A percentile compares a stretch with the other conserved stretches of the same genome.
Evolutionary conservation across 2,888 invertebrate species (phyloP).

Genomic region (Notodonta dromedarius): DNA sequence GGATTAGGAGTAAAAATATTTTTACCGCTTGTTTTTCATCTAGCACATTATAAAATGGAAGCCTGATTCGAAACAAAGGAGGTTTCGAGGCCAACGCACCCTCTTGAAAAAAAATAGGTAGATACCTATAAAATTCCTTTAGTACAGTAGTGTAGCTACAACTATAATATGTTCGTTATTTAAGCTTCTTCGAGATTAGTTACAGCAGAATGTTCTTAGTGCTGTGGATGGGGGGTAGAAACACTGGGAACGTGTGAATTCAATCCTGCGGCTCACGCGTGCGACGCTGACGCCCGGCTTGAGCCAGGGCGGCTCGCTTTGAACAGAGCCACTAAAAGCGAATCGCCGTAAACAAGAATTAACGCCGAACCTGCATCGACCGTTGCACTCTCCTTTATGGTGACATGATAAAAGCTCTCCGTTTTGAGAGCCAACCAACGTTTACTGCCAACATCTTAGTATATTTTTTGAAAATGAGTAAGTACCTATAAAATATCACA

Average conservation of each 20-base stretch:
- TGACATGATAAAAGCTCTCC: slow-evolving; percentile 72
- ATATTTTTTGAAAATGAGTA: slow-evolving; percentile 4
- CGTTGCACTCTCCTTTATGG: slow-evolving; percentile 78
- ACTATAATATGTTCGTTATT: background rate
- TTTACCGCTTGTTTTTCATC: slow-evolving; percentile 49
- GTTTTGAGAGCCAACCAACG: slow-evolving; percentile 58
- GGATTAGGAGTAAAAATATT: slow-evolving; percentile 64
- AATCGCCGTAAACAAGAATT: slow-evolving; percentile 81
- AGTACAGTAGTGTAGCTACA: no score
- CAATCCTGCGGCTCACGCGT: slow-evolving; percentile 61
- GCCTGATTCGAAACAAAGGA: background rate
- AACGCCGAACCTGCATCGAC: slow-evolving; percentile 77
- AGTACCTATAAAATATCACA: no score
- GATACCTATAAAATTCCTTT: no score
- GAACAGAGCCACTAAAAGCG: slow-evolving; percentile 77
- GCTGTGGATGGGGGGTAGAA: slow-evolving; percentile 16
- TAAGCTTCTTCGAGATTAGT: background rate
- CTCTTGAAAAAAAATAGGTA: no score
- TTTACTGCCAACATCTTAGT: slow-evolving; percentile 26
- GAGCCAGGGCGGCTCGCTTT: slow-evolving; percentile 42
- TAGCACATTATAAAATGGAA: slow-evolving; percentile 18
- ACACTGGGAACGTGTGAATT: slow-evolving; percentile 42
- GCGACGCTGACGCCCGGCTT: slow-evolving; percentile 17
- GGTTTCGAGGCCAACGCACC: background rate
- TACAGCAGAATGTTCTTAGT: slow-evolving; percentile 13